phyloP scores from a whole-genome alignment of 2,797 vertebrate genomes.

The Siniperca undulata region DNA sequence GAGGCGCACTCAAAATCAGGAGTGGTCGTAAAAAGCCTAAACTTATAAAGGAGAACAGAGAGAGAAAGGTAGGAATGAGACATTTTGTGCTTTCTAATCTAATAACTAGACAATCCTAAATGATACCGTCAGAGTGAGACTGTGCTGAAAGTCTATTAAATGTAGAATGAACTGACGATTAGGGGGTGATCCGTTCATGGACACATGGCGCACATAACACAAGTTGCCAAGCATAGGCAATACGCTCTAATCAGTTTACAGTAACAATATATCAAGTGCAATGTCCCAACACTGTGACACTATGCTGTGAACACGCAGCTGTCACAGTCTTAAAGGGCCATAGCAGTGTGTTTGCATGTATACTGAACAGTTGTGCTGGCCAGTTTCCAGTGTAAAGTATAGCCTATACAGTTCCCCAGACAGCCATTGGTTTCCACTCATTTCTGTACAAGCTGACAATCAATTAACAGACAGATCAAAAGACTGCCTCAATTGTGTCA shows the following conservation, averaged over 20 bases:
- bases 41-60: not conserved
- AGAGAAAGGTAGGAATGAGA: slow-evolving; percentile 48
- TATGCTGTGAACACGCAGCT: too few relatives aligned
- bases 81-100: not conserved
- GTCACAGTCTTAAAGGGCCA: too few relatives aligned
- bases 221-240: too few relatives aligned
- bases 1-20: not conserved
- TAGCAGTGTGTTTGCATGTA: too few relatives aligned
- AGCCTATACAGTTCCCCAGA: not conserved
- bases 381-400: not conserved
- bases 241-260: too few relatives aligned
- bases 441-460: not conserved
- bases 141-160: too few relatives aligned
- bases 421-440: not conserved
- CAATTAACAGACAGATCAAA: not conserved
- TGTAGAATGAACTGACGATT: too few relatives aligned
- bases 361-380: not conserved
- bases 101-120: not conserved
- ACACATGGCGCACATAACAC: too few relatives aligned
- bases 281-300: too few relatives aligned
- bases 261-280: too few relatives aligned
- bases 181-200: too few relatives aligned
- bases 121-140: too few relatives aligned
- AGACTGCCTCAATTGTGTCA: not conserved
- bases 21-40: slow-evolving; percentile 2